Conservation (phyloP, 2,888 invertebrate species). For the Nomada fucata region DNA sequence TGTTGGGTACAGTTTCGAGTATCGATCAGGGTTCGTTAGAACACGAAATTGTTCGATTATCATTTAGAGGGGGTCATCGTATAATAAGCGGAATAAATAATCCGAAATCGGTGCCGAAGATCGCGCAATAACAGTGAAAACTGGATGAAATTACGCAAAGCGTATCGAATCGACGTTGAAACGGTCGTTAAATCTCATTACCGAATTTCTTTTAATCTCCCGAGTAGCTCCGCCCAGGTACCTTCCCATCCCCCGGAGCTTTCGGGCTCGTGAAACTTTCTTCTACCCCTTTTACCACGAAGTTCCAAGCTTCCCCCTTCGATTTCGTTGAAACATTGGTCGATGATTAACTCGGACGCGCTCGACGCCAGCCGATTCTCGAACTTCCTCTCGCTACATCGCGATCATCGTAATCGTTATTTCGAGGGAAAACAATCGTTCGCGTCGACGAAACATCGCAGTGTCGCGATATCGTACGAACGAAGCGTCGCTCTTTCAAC, state of each 20-base stretch:
- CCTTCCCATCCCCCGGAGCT: conserved; percentile 48
- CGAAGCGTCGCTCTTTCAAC: no score
- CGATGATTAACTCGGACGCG: conserved; percentile 28
- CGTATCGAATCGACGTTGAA: conserved; percentile 9
- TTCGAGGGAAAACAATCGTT: no score
- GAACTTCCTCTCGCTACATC: not conserved
- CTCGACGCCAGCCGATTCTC: conserved; percentile 15
- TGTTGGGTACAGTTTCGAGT: no score
- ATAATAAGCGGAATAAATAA: not conserved
- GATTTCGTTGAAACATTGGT: conserved; percentile 11
- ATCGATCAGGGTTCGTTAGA: not conserved
- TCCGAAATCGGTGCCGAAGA: not conserved
- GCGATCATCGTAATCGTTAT: no score
- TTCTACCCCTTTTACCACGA: conserved; percentile 35
- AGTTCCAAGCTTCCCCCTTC: conserved; percentile 38
- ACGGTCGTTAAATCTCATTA: conserved; percentile 29
- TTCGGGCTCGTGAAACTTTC: conserved; percentile 47
- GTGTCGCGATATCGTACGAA: no score
- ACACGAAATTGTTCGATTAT: not conserved
- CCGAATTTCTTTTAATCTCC: conserved; percentile 49
- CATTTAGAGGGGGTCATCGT: not conserved
- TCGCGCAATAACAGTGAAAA: not conserved
- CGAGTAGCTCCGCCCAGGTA: conserved; percentile 40
- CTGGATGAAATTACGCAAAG: conserved; percentile 7
- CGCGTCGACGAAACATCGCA: no score